Base-by-base conservation (phyloP, 92 coral and sea anemone species). In the Galaxea fascicularis region DNA sequence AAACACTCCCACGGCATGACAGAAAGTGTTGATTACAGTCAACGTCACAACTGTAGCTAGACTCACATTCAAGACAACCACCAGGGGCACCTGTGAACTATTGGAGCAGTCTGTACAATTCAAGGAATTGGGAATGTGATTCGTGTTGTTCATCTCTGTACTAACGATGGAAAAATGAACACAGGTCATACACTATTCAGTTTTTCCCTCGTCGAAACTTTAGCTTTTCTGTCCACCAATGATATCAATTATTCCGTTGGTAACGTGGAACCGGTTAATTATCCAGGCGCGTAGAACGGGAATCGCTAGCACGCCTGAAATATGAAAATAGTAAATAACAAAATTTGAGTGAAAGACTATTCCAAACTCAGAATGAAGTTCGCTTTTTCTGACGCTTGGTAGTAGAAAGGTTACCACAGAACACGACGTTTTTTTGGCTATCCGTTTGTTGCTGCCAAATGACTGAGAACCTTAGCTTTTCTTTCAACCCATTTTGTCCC, bases 41-140 rank as follows among this genome's bases (percentile, higher is more conserved):
- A 79, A 79, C 12, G 63, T 65, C 20, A 29, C 74, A 30, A 79
- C 74, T 46, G 84, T 65, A 7, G 51, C 1, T 18, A 49, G 47
- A 65, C 62, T 65, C 64, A 79, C 27, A 13, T 26, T 26, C 82
- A 70, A 59, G 14, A 24, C 70, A 3, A 41, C 22, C 1, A 20
- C n/a, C 8, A 52, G 25, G 18, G 13, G 11, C 4, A 27, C 10
- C 71, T 65, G 15, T 65, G 71, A 27, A 65, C 17, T 44, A 58
- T 35, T 21, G 20, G n/a, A 35, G 45, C 67, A 20, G 52, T 28
- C 5, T 56, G 52, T 30, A 44, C 67, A 56, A 3, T 35, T 24
- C 20, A 29, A 57, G 5, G 56, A 9, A 20, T 12, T 15, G 31
- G 47, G 5, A 4, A 10, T 12, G 82, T 60, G 12, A 41, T 26